phyloP scores from a whole-genome alignment of 2,888 invertebrate genomes.

The Machimus atricapillus region DNA sequence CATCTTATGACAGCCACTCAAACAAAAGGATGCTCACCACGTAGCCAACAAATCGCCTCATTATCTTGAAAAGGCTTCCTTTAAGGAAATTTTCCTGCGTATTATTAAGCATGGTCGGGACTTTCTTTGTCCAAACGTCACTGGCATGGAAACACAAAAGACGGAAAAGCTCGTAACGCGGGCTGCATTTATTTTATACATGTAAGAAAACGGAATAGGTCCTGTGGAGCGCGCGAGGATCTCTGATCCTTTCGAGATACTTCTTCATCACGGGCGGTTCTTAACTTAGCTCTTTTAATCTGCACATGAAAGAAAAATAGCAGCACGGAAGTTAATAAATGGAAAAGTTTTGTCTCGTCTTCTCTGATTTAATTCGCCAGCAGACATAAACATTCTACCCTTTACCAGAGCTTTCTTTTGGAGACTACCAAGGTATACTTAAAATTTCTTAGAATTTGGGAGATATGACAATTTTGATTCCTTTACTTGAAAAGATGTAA shows the following conservation, averaged over 20 bases:
- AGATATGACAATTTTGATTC: not conserved
- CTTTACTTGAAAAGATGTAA: no score
- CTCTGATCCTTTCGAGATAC: slow-evolving; percentile 8
- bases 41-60: not conserved
- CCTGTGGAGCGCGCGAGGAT: not conserved
- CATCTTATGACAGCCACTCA: slow-evolving; percentile 10
- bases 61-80: not conserved
- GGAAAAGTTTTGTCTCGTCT: not conserved
- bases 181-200: not conserved
- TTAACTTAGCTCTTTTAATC: not conserved
- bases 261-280: not conserved
- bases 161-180: not conserved
- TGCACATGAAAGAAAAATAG: not conserved
- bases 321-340: not conserved
- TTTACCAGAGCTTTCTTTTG: not conserved
- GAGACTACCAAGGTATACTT: not conserved
- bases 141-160: not conserved
- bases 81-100: slow-evolving; percentile 4
- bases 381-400: not conserved
- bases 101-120: not conserved
- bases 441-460: not conserved
- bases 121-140: not conserved
- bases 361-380: not conserved
- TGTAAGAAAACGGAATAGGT: not conserved
- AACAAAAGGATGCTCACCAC: slow-evolving; percentile 6